A percentile compares a stretch with the other conserved stretches of the same genome.
phyloP scores from a whole-genome alignment of 2,113 vertebrate genomes.

The Falco punctatus region DNA sequence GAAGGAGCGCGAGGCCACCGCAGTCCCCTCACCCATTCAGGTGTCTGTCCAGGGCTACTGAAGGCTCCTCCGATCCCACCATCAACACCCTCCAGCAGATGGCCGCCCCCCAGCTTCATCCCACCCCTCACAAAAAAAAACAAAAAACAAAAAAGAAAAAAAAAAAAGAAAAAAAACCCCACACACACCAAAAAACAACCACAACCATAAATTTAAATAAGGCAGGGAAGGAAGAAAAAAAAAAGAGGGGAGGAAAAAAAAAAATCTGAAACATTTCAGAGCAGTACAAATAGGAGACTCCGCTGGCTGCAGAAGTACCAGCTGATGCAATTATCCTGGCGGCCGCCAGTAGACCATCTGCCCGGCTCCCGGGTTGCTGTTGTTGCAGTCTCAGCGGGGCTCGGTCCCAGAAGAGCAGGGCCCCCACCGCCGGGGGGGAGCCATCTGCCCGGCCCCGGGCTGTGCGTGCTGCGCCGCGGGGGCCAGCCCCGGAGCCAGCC shows the following conservation, averaged over 20 bases:
- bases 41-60: background rate
- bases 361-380: constrained; percentile 61
- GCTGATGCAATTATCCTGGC: constrained; percentile 64
- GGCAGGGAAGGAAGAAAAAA: background rate
- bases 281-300: background rate
- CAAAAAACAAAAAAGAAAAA: too few relatives aligned
- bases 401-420: constrained; percentile 55
- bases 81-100: background rate
- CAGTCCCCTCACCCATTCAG: background rate
- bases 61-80: background rate
- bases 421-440: constrained; percentile 17
- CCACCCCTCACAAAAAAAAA: background rate
- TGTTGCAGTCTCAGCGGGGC: constrained; percentile 66
- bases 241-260: background rate
- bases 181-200: too few relatives aligned
- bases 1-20: background rate
- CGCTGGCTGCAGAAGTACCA: constrained; percentile 51
- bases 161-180: too few relatives aligned
- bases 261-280: background rate
- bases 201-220: background rate
- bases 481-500: background rate
- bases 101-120: background rate
- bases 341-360: constrained; percentile 70
- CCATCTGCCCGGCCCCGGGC: constrained; percentile 64
- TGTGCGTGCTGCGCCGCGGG: background rate